phyloP scores from a whole-genome alignment of 2,113 vertebrate genomes.

The Melanotaenia duboulayi region DNA sequence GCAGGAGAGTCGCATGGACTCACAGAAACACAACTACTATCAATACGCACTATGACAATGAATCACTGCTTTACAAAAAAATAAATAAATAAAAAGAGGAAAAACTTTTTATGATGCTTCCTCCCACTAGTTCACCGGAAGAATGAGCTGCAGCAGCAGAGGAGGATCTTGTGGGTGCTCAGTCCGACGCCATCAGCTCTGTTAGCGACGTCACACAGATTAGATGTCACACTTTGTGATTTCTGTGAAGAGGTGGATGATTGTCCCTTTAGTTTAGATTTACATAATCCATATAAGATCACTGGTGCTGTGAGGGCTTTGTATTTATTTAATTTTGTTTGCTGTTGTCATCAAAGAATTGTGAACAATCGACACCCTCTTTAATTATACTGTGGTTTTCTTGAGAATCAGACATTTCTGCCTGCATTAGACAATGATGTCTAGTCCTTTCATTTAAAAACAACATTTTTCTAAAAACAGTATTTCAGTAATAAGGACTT shows the following conservation, averaged over 20 bases:
- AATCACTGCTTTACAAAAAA: too few species aligned
- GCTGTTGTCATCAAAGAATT: too few species aligned
- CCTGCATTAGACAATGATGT: too few species aligned
- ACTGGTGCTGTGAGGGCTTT: not conserved
- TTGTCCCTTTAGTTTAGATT: constrained; percentile 1
- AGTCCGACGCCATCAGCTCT: not conserved
- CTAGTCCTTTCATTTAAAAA: too few species aligned
- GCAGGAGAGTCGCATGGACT: not conserved
- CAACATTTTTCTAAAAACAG: too few species aligned
- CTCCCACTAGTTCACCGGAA: constrained; percentile 22
- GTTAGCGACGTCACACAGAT: constrained; percentile 6
- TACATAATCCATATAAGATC: not conserved
- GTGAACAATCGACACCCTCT: too few species aligned
- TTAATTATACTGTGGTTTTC: too few species aligned
- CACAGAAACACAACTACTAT: not conserved
- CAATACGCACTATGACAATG: too few species aligned
- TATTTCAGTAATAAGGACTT: too few species aligned
- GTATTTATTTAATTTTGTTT: too few species aligned
- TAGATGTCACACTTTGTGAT: not conserved
- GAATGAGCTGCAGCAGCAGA: constrained; percentile 9
- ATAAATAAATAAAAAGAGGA: too few species aligned
- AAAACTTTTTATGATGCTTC: not conserved
- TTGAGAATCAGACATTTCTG: too few species aligned
- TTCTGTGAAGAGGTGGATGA: constrained; percentile 9
- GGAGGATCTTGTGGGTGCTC: constrained; percentile 25